Evolutionary conservation across 2,888 invertebrate genomes (phyloP).

Genomic region (Cheiracanthium punctorium): DNA sequence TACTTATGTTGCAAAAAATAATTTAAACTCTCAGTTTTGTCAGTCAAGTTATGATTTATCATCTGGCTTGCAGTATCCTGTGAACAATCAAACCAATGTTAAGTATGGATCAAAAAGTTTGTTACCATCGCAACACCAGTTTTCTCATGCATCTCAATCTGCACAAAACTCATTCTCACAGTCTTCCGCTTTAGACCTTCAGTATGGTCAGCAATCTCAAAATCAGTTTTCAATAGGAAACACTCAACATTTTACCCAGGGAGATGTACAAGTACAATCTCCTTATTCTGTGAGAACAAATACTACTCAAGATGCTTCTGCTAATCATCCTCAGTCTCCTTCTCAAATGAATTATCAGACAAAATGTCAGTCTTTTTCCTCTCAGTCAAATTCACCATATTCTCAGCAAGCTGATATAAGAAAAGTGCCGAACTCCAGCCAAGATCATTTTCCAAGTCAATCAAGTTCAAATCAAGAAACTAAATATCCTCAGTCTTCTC

Average conservation of each 20-base stretch:
- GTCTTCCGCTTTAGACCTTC: slow-evolving; percentile 25
- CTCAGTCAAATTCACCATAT: slow-evolving; percentile 33
- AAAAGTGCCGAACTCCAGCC: slow-evolving; percentile 27
- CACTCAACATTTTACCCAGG: slow-evolving; percentile 23
- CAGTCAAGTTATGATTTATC: slow-evolving; percentile 38
- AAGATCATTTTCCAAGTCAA: slow-evolving; percentile 38
- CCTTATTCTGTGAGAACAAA: slow-evolving; percentile 25
- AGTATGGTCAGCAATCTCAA: slow-evolving; percentile 38
- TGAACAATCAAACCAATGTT: slow-evolving; percentile 24
- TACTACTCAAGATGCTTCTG: slow-evolving; percentile 14
- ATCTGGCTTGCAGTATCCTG: slow-evolving; percentile 21
- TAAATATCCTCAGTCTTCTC: slow-evolving; percentile 24
- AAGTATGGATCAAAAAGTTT: slow-evolving; percentile 15
- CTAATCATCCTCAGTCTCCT: not conserved
- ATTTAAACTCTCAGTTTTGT: slow-evolving; percentile 24
- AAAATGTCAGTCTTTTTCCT: slow-evolving; percentile 35
- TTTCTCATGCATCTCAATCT: slow-evolving; percentile 28
- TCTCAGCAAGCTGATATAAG: slow-evolving; percentile 39
- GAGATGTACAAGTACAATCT: slow-evolving; percentile 12
- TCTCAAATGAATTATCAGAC: slow-evolving; percentile 28
- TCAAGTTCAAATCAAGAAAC: slow-evolving; percentile 34
- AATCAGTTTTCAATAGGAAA: slow-evolving; percentile 44
- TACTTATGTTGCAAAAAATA: slow-evolving; percentile 35
- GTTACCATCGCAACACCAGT: slow-evolving; percentile 18
- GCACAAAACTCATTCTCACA: slow-evolving; percentile 39